Evolutionary conservation across 2,888 invertebrate species (phyloP).

Genomic region (Schrankia costaestrigalis): DNA sequence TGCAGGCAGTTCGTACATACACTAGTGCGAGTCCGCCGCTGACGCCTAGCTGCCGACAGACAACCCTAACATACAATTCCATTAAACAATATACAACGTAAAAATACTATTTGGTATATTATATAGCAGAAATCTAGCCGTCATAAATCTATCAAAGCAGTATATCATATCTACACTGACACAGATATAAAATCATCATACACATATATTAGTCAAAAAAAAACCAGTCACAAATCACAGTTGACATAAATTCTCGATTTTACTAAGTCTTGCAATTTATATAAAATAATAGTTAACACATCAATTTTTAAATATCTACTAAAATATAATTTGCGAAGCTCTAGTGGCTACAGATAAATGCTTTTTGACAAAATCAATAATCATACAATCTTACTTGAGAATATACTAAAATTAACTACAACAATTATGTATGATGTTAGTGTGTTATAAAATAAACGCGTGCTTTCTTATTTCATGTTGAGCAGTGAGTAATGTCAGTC

Average conservation of each 20-base stretch:
- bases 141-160: conserved; percentile 75
- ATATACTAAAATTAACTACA: conserved; percentile 26
- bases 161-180: conserved; percentile 67
- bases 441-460: conserved; percentile 40
- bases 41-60: conserved; percentile 29
- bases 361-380: conserved; percentile 46
- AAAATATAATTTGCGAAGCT: conserved; percentile 52
- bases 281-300: conserved; percentile 67
- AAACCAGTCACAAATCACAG: conserved; percentile 80
- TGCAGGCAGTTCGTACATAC: neutral
- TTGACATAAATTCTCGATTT: conserved; percentile 79
- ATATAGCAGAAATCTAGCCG: conserved; percentile 78
- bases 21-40: conserved; percentile 13
- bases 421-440: conserved; percentile 29
- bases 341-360: conserved; percentile 63
- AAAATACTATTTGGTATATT: conserved; percentile 81
- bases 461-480: conserved; percentile 43
- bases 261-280: conserved; percentile 76
- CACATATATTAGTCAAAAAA: conserved; percentile 73
- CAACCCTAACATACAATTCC: conserved; percentile 62
- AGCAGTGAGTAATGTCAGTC: conserved; percentile 52
- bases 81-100: conserved; percentile 77
- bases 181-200: conserved; percentile 61
- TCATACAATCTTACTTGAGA: conserved; percentile 19
- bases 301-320: conserved; percentile 54